Evolutionary conservation across 2,797 vertebrate species (phyloP), one percentile per base, ranked within the genome.

Genomic region (Lindbergichthys nudifrons): DNA sequence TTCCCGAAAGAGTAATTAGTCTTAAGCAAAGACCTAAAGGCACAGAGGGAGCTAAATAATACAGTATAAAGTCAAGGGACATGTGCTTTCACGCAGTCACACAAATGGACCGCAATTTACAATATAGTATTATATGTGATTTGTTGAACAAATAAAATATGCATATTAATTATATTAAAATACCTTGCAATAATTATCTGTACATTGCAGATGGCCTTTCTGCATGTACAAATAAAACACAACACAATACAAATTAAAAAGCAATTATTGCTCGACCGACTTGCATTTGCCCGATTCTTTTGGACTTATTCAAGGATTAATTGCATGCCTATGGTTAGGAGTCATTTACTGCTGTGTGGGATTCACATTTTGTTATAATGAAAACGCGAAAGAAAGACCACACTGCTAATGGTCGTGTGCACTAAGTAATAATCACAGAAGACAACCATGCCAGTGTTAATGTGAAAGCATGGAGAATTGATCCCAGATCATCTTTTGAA

Each of bases 351-450:
- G 69, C 70, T 63, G 45, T 71, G 48, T 73, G 56, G 71, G 71
- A 66, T 62, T 67, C 69, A 70, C 45, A 57, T 85, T 81, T 64
- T 59, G 52, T 61, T 66, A 81, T 80, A 81, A 81, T 70, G 45
- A 61, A 73, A 75, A 75, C 41, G 30, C 77, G 64, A 10, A 14
- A 79, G 41, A 74, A 51, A 80, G 62, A 72, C 41, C 76, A 63
- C 68, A 50, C 64, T 47, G 71, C 62, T 77, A 79, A 88, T 87
- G 85, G 66, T 64, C 75, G 67, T 80, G 47, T 79, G 73, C 69
- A 23, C 53, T 50, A 59, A 73, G 68, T 67, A 75, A 81, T 84
- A 86, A 87, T 83, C 65, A 73, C 73, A 84, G 69, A 75, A 74
- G 75, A 82, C 80, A 74, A 72, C 51, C 69, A 10, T 79, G 52